Evolutionary conservation across 2,888 invertebrate genomes (phyloP).

Genomic region (Muscina levida): DNA sequence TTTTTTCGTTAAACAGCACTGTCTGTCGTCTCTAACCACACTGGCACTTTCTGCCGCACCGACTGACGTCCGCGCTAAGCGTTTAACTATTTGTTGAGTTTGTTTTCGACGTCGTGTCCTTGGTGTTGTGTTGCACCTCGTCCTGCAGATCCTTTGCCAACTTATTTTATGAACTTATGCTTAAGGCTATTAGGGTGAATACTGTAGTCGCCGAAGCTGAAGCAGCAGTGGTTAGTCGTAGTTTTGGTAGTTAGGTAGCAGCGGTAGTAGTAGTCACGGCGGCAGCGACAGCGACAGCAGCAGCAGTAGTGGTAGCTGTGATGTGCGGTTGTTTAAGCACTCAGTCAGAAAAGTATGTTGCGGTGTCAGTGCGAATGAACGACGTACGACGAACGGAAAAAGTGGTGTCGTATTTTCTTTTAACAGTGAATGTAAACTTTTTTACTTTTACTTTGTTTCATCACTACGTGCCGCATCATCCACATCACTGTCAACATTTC

Average conservation of each 20-base stretch:
- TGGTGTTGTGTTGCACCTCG: neutral
- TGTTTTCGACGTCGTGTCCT: conserved; percentile 36
- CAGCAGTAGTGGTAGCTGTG: conserved; percentile 11
- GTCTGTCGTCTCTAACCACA: conserved; percentile 19
- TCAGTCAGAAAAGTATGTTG: conserved; percentile 37
- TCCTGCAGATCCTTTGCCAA: neutral
- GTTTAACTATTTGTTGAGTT: neutral
- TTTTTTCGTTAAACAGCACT: conserved; percentile 53
- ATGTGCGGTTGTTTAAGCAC: conserved; percentile 29
- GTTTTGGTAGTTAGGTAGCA: conserved; percentile 27
- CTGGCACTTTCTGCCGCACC: neutral
- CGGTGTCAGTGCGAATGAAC: conserved; percentile 1
- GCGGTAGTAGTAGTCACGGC: neutral
- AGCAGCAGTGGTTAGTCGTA: conserved; percentile 16
- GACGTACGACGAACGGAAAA: conserved; percentile 1
- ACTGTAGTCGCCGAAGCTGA: neutral
- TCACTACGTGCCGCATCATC: conserved; percentile 58
- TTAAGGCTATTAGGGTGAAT: conserved; percentile 51
- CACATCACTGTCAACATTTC: conserved; percentile 50
- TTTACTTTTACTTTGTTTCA: conserved; percentile 51
- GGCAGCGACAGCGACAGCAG: neutral
- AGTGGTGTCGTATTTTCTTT: conserved; percentile 37
- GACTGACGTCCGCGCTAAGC: neutral
- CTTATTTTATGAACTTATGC: conserved; percentile 23
- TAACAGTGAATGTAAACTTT: conserved; percentile 55